A percentile compares a stretch with the other conserved stretches of the same genome.
Conservation (phyloP, 2,113 vertebrate species). For the Tichodroma muraria region DNA sequence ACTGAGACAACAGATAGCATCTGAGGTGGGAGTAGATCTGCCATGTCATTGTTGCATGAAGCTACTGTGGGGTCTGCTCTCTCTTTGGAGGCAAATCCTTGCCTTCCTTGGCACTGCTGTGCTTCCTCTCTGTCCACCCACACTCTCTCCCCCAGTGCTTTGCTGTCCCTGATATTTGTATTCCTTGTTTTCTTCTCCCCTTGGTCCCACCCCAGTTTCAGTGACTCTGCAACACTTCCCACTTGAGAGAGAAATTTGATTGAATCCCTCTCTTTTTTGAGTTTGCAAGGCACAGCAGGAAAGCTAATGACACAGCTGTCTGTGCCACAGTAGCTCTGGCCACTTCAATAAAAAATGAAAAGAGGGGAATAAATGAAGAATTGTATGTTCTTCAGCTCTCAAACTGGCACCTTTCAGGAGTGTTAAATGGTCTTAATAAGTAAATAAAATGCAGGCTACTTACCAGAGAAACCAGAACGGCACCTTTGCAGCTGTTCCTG, state of each 20-base stretch:
- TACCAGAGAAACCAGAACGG: background rate
- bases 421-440: background rate
- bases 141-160: accelerated
- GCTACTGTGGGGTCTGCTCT: background rate
- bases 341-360: background rate
- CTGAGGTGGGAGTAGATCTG: background rate
- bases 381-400: background rate
- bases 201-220: background rate
- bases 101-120: background rate
- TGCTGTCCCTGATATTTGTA: background rate
- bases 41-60: background rate
- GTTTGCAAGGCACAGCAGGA: background rate
- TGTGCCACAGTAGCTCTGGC: background rate
- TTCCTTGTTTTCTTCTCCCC: background rate
- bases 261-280: background rate
- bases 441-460: constrained; percentile 25
- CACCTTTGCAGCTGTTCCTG: constrained; percentile 16
- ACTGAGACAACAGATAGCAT: background rate
- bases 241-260: background rate
- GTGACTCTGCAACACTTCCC: background rate
- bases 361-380: accelerated
- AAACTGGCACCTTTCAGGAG: background rate
- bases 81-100: background rate
- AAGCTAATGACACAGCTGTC: background rate
- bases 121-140: background rate